A percentile compares a stretch with the other conserved stretches of the same genome.
Evolutionary conservation across 2,888 invertebrate genomes (phyloP).

Genomic region (Chydorus sphaericus): DNA sequence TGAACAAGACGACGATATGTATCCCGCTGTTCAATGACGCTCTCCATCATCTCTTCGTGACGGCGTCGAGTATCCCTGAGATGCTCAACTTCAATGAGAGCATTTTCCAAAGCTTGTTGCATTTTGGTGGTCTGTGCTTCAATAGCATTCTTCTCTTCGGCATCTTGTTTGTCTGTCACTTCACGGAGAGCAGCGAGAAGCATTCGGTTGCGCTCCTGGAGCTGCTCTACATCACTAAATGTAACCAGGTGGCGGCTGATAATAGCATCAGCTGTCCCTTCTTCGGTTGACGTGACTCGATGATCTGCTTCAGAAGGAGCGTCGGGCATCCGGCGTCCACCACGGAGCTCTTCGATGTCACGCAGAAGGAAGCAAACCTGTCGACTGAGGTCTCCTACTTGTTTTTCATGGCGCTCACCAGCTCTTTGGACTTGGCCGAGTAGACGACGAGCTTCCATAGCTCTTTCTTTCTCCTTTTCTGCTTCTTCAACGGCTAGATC

Average conservation of each 20-base stretch:
- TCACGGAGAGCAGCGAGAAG: constrained; percentile 68
- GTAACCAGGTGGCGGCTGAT: constrained; percentile 46
- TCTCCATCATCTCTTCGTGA: constrained; percentile 32
- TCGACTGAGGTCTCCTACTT: constrained; percentile 54
- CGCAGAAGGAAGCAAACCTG: constrained; percentile 53
- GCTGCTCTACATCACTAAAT: constrained; percentile 71
- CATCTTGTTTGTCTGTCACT: constrained; percentile 68
- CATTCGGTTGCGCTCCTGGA: constrained; percentile 79
- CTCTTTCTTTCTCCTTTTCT: constrained; percentile 48
- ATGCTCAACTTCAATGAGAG: constrained; percentile 45
- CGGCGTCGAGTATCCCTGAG: constrained; percentile 56
- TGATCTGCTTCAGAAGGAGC: constrained; percentile 14
- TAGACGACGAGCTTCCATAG: constrained; percentile 53
- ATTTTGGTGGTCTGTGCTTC: constrained; percentile 23
- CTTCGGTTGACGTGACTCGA: constrained; percentile 12
- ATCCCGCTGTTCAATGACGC: constrained; percentile 68
- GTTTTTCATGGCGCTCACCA: constrained; percentile 58
- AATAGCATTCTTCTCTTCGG: constrained; percentile 47
- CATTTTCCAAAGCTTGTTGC: constrained; percentile 28
- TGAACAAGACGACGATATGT: constrained; percentile 60
- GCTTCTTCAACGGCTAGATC: constrained; percentile 55
- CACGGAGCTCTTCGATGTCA: constrained; percentile 67
- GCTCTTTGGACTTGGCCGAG: constrained; percentile 56
- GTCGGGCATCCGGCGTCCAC: constrained; percentile 37
- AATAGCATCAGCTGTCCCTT: constrained; percentile 23